These are phyloP conservation scores for Sycophila sp. DNA, from an alignment of 1,140 invertebrate species.

Conservation along the genomic window DNA sequence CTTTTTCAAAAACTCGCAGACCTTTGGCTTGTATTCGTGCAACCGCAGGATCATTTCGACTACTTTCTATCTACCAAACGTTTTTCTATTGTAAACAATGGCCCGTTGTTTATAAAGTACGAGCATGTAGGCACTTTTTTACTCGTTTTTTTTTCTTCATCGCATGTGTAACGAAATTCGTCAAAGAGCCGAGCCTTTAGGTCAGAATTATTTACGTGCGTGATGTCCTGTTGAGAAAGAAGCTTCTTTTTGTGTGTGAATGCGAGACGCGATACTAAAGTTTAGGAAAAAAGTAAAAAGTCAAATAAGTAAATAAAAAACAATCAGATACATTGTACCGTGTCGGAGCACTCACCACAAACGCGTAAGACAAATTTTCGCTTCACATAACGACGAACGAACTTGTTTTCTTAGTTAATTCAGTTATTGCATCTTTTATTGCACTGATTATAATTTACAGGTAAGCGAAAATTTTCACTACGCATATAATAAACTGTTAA, in stretches of 20 bases:
- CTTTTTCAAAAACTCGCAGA: slow-evolving; percentile 47
- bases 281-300: neutral
- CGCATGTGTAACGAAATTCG: slow-evolving; percentile 15
- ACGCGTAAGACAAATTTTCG: slow-evolving; percentile 5
- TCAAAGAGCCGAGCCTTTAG: slow-evolving; percentile 33
- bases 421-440: neutral
- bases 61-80: slow-evolving; percentile 19
- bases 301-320: neutral
- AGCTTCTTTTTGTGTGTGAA: neutral
- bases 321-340: slow-evolving; percentile 2
- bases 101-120: neutral
- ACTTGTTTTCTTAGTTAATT: neutral
- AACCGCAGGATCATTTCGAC: neutral
- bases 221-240: neutral
- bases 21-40: slow-evolving; percentile 11
- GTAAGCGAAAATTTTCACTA: slow-evolving; percentile 2
- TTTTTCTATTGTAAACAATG: slow-evolving; percentile 29
- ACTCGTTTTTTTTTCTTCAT: neutral
- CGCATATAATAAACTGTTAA: neutral
- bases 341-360: neutral
- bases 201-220: slow-evolving; percentile 23
- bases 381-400: neutral
- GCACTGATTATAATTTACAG: neutral
- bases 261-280: neutral
- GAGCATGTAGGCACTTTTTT: neutral